Conservation (phyloP, 2,113 vertebrate genomes). For the Petaurus breviceps region DNA sequence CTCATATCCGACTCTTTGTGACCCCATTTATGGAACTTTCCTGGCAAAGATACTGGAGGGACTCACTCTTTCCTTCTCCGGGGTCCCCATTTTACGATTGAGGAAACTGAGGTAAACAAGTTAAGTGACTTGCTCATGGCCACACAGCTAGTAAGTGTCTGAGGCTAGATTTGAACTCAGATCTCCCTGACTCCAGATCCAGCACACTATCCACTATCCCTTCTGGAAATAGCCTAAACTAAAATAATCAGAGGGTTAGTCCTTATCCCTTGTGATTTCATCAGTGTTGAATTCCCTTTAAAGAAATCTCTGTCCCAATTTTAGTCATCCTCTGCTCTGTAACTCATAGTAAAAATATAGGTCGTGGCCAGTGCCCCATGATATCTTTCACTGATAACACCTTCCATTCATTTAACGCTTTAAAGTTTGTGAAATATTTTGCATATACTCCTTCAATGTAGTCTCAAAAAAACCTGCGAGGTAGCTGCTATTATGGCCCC, state of each 20-base stretch:
- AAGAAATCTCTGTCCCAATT: background rate
- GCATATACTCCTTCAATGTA: background rate
- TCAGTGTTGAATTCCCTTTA: background rate
- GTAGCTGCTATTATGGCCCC: background rate
- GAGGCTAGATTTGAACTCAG: background rate
- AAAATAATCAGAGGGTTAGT: background rate
- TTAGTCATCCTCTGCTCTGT: background rate
- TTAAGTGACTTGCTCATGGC: background rate
- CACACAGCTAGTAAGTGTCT: background rate
- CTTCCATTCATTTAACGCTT: background rate
- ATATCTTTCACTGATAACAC: background rate
- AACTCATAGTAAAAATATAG: background rate
- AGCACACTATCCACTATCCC: background rate
- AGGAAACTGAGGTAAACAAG: background rate
- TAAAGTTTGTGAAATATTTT: background rate
- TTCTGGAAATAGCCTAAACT: background rate
- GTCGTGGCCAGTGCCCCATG: rapidly evolving
- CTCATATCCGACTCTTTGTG: background rate
- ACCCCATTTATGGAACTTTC: background rate
- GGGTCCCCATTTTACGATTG: background rate
- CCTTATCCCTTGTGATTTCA: background rate
- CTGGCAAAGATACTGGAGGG: background rate
- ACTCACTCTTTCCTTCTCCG: background rate
- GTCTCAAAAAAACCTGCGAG: background rate
- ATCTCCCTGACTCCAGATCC: background rate